These are phyloP conservation scores for Brachyalestes nurse DNA, from an alignment of 2,797 vertebrate species.

Conservation along the genomic window DNA sequence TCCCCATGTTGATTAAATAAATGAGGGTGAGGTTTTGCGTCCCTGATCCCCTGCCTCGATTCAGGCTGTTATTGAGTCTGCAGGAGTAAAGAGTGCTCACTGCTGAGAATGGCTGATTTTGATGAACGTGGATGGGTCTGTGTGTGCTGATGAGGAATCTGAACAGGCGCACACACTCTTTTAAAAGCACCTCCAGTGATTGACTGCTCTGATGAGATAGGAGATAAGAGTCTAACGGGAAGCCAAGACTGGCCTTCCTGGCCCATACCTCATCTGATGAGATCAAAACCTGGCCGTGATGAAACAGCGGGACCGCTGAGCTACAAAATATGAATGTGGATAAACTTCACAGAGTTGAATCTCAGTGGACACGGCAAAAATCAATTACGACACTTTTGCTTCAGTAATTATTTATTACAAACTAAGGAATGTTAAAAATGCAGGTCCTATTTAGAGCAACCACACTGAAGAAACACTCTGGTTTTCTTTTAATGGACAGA, in stretches of 20 bases:
- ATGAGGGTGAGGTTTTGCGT: conserved; percentile 50
- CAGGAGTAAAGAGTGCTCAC: conserved; percentile 41
- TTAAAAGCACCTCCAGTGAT: conserved; percentile 68
- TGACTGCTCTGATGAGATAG: conserved; percentile 73
- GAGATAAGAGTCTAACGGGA: conserved; percentile 56
- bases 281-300: conserved; percentile 66
- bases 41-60: conserved; percentile 43
- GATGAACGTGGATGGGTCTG: conserved; percentile 63
- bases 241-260: conserved; percentile 62
- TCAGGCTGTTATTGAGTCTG: conserved; percentile 45
- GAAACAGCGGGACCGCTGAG: conserved; percentile 55
- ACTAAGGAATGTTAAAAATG: not conserved
- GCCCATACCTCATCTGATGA: conserved; percentile 69
- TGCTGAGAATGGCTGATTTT: conserved; percentile 57
- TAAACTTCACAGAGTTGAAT: conserved; percentile 4
- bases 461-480: not conserved
- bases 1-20: conserved; percentile 57
- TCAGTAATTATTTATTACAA: conserved; percentile 12
- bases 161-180: conserved; percentile 59
- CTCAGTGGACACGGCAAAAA: not conserved
- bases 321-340: conserved; percentile 15
- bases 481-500: not conserved
- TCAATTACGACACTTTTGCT: not conserved
- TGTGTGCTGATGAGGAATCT: conserved; percentile 72
- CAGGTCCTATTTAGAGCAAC: not conserved